phyloP scores from a whole-genome alignment of 2,888 invertebrate species.

The Eupsilia transversa region DNA sequence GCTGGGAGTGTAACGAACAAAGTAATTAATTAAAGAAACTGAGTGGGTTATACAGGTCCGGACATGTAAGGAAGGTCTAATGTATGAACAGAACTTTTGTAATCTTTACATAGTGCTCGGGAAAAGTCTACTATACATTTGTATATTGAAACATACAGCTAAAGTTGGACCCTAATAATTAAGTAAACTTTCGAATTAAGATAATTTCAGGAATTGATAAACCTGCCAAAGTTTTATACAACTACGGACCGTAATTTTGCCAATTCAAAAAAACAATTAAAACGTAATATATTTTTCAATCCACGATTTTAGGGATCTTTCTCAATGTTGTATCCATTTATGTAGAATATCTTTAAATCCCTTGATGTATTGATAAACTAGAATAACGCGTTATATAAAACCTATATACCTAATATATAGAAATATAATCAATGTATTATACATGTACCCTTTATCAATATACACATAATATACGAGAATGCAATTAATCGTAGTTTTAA shows the following conservation, averaged over 20 bases:
- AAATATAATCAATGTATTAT: conserved; percentile 13
- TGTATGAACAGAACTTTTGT: neutral
- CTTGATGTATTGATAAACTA: conserved; percentile 38
- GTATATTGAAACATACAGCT: neutral
- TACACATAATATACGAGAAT: conserved; percentile 32
- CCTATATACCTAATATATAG: neutral
- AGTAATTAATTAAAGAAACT: neutral
- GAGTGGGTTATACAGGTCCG: neutral
- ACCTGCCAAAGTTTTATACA: conserved; percentile 16
- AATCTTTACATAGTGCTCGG: conserved; percentile 8
- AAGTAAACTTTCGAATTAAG: conserved; percentile 18
- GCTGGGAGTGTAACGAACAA: neutral
- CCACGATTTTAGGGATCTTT: conserved; percentile 20
- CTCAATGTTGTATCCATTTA: conserved; percentile 13
- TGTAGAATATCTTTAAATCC: conserved; percentile 23
- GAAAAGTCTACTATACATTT: neutral
- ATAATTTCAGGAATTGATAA: conserved; percentile 24
- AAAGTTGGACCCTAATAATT: neutral
- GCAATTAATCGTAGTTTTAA: conserved; percentile 44
- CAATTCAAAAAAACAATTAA: conserved; percentile 15
- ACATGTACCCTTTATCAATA: conserved; percentile 31
- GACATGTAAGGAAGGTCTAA: no score
- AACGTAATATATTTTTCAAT: conserved; percentile 15
- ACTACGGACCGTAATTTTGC: neutral
- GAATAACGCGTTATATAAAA: conserved; percentile 18